phyloP scores from a whole-genome alignment of 2,113 vertebrate genomes.

The Oenanthe oenanthe region DNA sequence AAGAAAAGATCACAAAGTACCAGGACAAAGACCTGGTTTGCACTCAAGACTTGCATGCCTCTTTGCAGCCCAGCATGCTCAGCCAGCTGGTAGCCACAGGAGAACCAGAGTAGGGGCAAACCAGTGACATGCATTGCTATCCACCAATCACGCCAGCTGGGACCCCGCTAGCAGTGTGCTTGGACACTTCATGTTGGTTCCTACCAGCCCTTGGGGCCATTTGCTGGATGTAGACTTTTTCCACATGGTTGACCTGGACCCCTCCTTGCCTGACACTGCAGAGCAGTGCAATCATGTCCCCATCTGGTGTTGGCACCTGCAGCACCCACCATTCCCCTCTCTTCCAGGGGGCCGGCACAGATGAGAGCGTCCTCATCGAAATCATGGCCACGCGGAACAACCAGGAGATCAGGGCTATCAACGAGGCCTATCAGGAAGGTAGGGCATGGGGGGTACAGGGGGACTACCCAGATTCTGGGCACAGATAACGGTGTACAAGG shows the following conservation, averaged over 20 bases:
- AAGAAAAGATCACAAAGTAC: background rate
- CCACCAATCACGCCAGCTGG: background rate
- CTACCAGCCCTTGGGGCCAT: background rate
- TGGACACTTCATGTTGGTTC: background rate
- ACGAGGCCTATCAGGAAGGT: constrained; percentile 79
- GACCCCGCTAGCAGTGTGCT: background rate
- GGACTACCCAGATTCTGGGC: background rate
- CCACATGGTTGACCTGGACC: background rate
- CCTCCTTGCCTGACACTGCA: background rate
- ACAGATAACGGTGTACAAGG: fast-evolving
- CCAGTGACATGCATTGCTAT: background rate
- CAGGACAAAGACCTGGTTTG: background rate
- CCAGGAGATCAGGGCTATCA: constrained; percentile 87
- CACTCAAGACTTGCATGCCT: background rate
- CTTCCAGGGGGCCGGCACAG: constrained; percentile 90
- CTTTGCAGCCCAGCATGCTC: background rate
- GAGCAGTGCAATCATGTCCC: background rate
- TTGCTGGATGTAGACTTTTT: background rate
- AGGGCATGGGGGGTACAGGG: constrained; percentile 21
- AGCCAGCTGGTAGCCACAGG: background rate
- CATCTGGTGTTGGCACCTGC: background rate
- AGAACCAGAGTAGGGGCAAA: background rate
- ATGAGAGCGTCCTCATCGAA: constrained; percentile 92
- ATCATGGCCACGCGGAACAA: constrained; percentile 92
- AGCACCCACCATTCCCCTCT: background rate